These are phyloP conservation scores for Helicoverpa assulta DNA, from an alignment of 2,888 invertebrate genomes.

Conservation along the genomic window DNA sequence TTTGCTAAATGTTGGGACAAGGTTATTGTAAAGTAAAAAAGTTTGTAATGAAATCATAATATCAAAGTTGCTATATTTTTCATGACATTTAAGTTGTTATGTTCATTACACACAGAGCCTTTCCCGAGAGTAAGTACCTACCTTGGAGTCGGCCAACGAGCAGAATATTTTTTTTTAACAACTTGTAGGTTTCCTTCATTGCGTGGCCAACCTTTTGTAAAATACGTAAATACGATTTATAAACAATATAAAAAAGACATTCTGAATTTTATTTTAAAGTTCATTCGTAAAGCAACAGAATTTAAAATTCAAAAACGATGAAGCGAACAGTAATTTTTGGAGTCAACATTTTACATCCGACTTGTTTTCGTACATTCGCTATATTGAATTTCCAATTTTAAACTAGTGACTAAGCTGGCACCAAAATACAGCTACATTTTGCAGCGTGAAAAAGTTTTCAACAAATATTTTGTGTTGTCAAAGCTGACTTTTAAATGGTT, in stretches of 20 bases:
- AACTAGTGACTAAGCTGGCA: slow-evolving; percentile 33
- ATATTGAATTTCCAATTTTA: slow-evolving; percentile 39
- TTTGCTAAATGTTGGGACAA: slow-evolving; percentile 5
- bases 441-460: slow-evolving; percentile 15
- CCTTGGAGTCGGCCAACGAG: too few relatives aligned
- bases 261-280: slow-evolving; percentile 17
- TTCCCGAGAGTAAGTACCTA: too few relatives aligned
- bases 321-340: slow-evolving; percentile 34
- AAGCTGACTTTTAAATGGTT: background rate
- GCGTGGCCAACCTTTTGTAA: too few relatives aligned
- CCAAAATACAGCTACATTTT: slow-evolving; percentile 36
- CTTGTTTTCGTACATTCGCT: slow-evolving; percentile 31
- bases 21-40: slow-evolving; percentile 4
- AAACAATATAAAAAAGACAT: background rate
- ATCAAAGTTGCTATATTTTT: too few relatives aligned
- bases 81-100: too few relatives aligned
- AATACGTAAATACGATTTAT: too few relatives aligned
- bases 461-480: slow-evolving; percentile 1
- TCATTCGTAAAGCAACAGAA: slow-evolving; percentile 29
- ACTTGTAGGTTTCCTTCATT: too few relatives aligned
- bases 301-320: slow-evolving; percentile 45
- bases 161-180: too few relatives aligned
- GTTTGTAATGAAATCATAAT: background rate
- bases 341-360: slow-evolving; percentile 33
- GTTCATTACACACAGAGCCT: too few relatives aligned